phyloP scores from a whole-genome alignment of 2,888 invertebrate genomes.

The Xanthostigma xanthostigma region DNA sequence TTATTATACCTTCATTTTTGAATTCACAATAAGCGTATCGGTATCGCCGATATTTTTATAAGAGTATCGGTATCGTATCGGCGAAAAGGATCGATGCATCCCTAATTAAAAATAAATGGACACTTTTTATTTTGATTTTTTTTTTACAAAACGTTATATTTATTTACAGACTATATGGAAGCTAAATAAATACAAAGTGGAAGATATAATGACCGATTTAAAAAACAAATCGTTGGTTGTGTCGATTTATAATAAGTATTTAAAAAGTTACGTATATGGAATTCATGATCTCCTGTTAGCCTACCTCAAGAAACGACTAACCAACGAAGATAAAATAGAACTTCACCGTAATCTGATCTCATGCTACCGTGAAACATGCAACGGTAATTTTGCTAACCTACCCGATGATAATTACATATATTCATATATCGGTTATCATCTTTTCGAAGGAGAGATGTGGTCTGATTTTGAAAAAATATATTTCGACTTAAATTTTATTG shows the following conservation, averaged over 20 bases:
- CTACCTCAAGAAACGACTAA: constrained; percentile 37
- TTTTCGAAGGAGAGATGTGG: constrained; percentile 38
- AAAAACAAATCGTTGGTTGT: constrained; percentile 51
- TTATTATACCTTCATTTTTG: no score
- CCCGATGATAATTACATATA: constrained; percentile 59
- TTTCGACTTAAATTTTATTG: constrained; percentile 51
- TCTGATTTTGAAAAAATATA: constrained; percentile 43
- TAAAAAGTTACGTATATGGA: constrained; percentile 48
- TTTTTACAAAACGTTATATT: background rate
- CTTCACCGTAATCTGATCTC: constrained; percentile 42
- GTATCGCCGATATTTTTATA: no score
- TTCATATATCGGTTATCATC: constrained; percentile 55
- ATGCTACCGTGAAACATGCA: constrained; percentile 36
- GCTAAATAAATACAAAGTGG: constrained; percentile 31
- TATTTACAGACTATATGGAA: constrained; percentile 32
- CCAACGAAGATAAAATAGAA: constrained; percentile 28
- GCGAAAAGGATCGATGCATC: no score
- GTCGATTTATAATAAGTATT: constrained; percentile 42
- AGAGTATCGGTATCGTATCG: no score
- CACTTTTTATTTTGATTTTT: no score
- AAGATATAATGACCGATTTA: constrained; percentile 45
- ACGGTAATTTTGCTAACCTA: constrained; percentile 37
- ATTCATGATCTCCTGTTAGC: constrained; percentile 53
- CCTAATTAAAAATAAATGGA: no score
- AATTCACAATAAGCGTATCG: no score